Evolutionary conservation across 2,888 invertebrate species (phyloP).

Genomic region (Hyposoter dolosus): DNA sequence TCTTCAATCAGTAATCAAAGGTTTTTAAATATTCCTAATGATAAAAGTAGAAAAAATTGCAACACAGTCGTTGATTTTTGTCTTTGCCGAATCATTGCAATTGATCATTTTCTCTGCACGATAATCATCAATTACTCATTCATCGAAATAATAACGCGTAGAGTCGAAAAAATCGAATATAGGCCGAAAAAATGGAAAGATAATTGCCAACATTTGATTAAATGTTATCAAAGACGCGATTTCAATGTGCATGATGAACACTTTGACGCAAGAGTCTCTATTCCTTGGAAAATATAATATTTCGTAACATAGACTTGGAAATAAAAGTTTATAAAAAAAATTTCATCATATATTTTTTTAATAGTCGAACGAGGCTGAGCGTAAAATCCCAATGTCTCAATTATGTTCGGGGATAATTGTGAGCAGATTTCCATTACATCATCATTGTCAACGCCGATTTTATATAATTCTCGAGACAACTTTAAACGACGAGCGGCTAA

Average conservation of each 20-base stretch:
- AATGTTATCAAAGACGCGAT: background rate
- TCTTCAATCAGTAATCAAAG: background rate
- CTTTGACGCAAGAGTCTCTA: background rate
- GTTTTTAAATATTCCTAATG: background rate
- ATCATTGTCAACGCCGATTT: conserved; percentile 49
- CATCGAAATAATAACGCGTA: background rate
- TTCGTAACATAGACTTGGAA: conserved; percentile 2
- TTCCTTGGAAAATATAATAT: background rate
- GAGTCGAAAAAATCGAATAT: background rate
- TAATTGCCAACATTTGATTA: background rate
- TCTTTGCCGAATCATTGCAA: background rate
- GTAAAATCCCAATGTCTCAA: conserved; percentile 35
- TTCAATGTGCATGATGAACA: background rate
- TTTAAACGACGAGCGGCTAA: background rate
- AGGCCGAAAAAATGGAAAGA: background rate
- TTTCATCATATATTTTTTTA: background rate
- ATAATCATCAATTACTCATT: background rate
- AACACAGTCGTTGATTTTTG: background rate
- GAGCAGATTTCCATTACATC: conserved; percentile 43
- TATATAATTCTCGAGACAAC: conserved; percentile 12
- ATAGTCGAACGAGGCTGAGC: conserved; percentile 3
- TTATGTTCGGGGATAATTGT: conserved; percentile 29
- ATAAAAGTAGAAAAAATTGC: background rate
- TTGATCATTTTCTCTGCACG: background rate
- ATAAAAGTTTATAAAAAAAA: background rate